Conservation (phyloP, 2,113 vertebrate genomes). For the Rynchops niger region DNA sequence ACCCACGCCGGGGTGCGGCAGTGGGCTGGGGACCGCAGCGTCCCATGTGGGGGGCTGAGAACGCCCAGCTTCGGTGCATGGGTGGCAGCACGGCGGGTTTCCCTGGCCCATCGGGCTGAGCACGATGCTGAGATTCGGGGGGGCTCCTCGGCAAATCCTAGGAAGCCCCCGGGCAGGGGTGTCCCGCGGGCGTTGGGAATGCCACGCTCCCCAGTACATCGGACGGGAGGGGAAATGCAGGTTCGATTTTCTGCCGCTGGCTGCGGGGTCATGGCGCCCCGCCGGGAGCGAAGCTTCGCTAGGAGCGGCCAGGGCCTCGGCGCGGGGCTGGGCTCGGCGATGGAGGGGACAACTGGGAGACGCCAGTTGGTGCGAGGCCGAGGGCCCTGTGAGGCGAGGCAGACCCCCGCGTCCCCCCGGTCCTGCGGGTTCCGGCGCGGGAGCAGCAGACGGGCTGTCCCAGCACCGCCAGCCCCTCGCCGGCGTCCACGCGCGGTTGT, state of each 20-base stretch:
- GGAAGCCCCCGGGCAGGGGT: not conserved
- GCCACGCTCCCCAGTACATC: not conserved
- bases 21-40: not conserved
- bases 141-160: not conserved
- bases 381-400: not conserved
- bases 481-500: accelerated
- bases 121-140: not conserved
- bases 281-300: not conserved
- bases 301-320: not conserved
- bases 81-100: not conserved
- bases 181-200: not conserved
- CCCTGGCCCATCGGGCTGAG: not conserved
- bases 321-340: not conserved
- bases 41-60: not conserved
- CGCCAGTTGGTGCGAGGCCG: not conserved
- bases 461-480: not conserved
- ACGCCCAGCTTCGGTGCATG: not conserved
- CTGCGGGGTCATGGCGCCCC: not conserved
- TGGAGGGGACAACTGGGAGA: not conserved
- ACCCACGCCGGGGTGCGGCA: not conserved
- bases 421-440: accelerated
- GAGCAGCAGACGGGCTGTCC: not conserved
- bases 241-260: not conserved
- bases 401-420: not conserved
- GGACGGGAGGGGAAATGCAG: not conserved